phyloP scores from a whole-genome alignment of 2,888 invertebrate genomes.

The Agrochola circellaris region DNA sequence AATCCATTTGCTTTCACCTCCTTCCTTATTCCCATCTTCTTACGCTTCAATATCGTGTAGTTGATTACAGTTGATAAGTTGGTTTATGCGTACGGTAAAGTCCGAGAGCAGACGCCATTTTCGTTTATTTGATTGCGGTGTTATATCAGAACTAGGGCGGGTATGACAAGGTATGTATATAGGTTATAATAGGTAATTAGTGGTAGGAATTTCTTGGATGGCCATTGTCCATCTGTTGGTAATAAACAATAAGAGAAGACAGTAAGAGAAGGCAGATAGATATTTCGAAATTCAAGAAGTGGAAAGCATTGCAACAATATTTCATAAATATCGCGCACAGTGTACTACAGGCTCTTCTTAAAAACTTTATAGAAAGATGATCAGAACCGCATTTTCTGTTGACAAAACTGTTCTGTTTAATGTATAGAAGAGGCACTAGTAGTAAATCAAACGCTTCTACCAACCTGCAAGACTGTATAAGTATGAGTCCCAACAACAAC shows the following conservation, averaged over 20 bases:
- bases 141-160: slow-evolving; percentile 83
- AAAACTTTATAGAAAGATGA: background rate
- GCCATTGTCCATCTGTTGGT: slow-evolving; percentile 45
- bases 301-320: background rate
- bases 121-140: slow-evolving; percentile 84
- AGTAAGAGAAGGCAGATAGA: background rate
- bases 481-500: too few species aligned
- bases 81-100: slow-evolving; percentile 70
- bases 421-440: too few species aligned
- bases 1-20: slow-evolving; percentile 55
- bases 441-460: background rate
- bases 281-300: background rate
- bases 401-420: background rate
- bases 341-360: background rate
- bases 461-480: background rate
- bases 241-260: too few species aligned
- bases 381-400: background rate
- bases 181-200: slow-evolving; percentile 67
- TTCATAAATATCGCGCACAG: too few species aligned
- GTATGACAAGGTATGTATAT: slow-evolving; percentile 80
- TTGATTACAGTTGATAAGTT: slow-evolving; percentile 50
- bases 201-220: slow-evolving; percentile 46
- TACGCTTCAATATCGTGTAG: slow-evolving; percentile 64
- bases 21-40: background rate
- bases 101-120: slow-evolving; percentile 80